Conservation (phyloP, 2,888 invertebrate genomes). For the Strigamia crassipes region DNA sequence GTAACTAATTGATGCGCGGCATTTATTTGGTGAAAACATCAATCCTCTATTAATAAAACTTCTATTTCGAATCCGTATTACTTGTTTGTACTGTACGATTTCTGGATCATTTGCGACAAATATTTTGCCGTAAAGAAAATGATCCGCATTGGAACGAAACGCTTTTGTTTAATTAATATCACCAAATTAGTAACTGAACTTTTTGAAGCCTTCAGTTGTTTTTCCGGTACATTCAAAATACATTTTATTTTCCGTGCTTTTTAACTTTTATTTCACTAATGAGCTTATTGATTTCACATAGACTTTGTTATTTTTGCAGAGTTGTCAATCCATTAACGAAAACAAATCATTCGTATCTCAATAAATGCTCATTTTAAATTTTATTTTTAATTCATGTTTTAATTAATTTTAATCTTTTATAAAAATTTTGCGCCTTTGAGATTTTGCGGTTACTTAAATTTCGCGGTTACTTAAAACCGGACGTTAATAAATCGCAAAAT, state of each 20-base stretch:
- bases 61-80: too few species aligned
- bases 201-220: conserved; percentile 59
- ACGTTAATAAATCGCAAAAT: too few species aligned
- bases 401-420: too few species aligned
- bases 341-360: conserved; percentile 52
- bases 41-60: too few species aligned
- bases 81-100: conserved; percentile 58
- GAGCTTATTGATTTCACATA: too few species aligned
- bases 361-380: too few species aligned
- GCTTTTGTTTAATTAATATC: conserved; percentile 60
- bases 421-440: too few species aligned
- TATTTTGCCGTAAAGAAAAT: conserved; percentile 59
- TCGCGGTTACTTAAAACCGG: too few species aligned
- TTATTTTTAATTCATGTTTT: too few species aligned
- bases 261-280: too few species aligned
- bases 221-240: conserved; percentile 60
- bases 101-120: conserved; percentile 58
- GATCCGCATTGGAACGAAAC: conserved; percentile 61
- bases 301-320: not conserved
- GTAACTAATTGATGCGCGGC: conserved; percentile 60
- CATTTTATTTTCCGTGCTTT: not conserved
- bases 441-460: too few species aligned
- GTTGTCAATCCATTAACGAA: conserved; percentile 18
- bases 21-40: conserved; percentile 60
- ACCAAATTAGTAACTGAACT: conserved; percentile 58